phyloP scores from a whole-genome alignment of 2,113 vertebrate genomes.

The Coregonus clupeaformis region DNA sequence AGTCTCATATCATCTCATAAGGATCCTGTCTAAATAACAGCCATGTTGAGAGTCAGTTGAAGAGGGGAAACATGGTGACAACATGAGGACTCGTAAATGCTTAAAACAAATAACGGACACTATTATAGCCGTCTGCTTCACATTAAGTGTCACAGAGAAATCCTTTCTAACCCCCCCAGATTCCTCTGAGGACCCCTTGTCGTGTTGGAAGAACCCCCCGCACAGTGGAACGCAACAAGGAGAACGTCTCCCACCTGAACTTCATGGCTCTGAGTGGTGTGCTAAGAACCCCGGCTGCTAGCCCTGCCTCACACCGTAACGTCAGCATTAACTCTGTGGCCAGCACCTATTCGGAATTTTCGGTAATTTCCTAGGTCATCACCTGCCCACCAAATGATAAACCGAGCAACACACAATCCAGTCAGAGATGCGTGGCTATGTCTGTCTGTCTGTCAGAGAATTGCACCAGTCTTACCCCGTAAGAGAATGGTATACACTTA shows the following conservation, averaged over 20 bases:
- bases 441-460: not conserved
- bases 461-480: not conserved
- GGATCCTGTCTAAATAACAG: no score
- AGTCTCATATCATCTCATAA: no score
- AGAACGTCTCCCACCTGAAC: constrained; percentile 79
- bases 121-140: no score
- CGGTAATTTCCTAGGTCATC: constrained; percentile 78
- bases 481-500: constrained; percentile 14
- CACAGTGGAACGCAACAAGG: constrained; percentile 82
- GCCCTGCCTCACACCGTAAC: constrained; percentile 75
- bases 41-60: no score
- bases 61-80: no score
- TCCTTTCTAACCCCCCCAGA: not conserved
- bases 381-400: not conserved
- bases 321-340: constrained; percentile 85
- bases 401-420: constrained; percentile 60
- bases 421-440: constrained; percentile 18
- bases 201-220: constrained; percentile 64
- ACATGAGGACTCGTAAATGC: no score
- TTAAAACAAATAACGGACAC: no score
- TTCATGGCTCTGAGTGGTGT: constrained; percentile 78
- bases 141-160: no score
- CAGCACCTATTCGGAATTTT: constrained; percentile 94
- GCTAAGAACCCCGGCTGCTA: constrained; percentile 73
- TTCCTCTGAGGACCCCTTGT: constrained; percentile 60